phyloP scores from a whole-genome alignment of 2,888 invertebrate species.

The Acronicta leporina region DNA sequence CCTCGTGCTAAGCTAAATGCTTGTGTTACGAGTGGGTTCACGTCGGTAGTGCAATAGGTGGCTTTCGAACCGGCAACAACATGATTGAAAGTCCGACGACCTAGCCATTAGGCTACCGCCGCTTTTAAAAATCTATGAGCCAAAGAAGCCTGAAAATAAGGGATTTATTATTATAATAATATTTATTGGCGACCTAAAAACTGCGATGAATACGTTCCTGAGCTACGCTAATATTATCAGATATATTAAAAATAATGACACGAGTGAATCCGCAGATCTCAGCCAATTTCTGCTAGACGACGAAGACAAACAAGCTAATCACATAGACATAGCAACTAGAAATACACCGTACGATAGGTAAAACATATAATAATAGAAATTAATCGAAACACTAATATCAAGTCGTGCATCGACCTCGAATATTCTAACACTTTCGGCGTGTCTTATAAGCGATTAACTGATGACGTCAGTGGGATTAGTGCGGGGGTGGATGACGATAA shows the following conservation, averaged over 20 bases:
- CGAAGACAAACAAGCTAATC: constrained; percentile 27
- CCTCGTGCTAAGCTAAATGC: too few relatives aligned
- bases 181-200: not conserved
- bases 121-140: too few relatives aligned
- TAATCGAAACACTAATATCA: constrained; percentile 40
- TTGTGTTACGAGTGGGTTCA: too few relatives aligned
- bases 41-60: too few relatives aligned
- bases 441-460: constrained; percentile 46
- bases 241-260: constrained; percentile 30
- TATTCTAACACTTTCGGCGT: constrained; percentile 55
- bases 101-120: too few relatives aligned
- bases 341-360: constrained; percentile 41
- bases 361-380: constrained; percentile 53
- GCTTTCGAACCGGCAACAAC: too few relatives aligned
- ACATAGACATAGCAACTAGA: constrained; percentile 30
- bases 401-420: constrained; percentile 66
- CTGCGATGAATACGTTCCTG: not conserved
- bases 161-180: too few relatives aligned
- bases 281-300: constrained; percentile 36
- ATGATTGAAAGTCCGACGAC: too few relatives aligned
- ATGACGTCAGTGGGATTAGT: constrained; percentile 59
- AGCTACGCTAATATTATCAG: constrained; percentile 9
- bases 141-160: too few relatives aligned
- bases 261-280: constrained; percentile 26
- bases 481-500: constrained; percentile 63